Evolutionary conservation across 2,888 invertebrate species (phyloP), one percentile per base, ranked within the genome.

Genomic region (Neuroscelio doddi): DNA sequence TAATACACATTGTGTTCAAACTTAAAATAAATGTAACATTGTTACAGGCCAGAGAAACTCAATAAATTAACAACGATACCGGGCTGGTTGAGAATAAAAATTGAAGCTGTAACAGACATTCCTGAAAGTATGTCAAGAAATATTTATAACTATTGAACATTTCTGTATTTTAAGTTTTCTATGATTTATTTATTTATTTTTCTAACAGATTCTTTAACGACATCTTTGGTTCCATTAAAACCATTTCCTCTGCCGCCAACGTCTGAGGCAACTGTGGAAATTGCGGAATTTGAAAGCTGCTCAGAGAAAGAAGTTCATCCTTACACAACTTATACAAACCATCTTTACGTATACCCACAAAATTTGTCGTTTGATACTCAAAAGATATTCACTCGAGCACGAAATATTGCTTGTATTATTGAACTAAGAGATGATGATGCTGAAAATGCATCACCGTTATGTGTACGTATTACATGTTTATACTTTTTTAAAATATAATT

Each of bases 381-480:
- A 85, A 96, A 96, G 82, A 87, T 92, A 74, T 97, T 97, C 79
- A 92, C 93, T 0, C 88, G 97, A 80, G 98, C 98, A 0, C 89
- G 98, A 79, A 98, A 99, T 83, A 95, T 98, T 63, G 93, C 95
- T 0, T 96, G 97, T 76, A 89, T 93, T 24, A 89, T 98, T 9
- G 96, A 98, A 83, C 85, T 98, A 61, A 88, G 94, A 66, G 95
- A 96, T 73, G 89, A 90, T 34, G 97, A 97, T 85, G 88, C 88
- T 51, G 91, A 91, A 75, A 88, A 89, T 76, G 88, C 91, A 34
- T 86, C 87, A 70, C 89, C 94, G 1, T 86, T 97, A 52, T 90
- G 91, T 88, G 95, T 95, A 85, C 84, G 85, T 74, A 21, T 36
- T 9, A 30, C 17, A 16, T 10, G 8, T 29, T 5, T 27, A 9